Evolutionary conservation across 2,113 vertebrate genomes (phyloP).

Genomic region (Zosterops japonicus): DNA sequence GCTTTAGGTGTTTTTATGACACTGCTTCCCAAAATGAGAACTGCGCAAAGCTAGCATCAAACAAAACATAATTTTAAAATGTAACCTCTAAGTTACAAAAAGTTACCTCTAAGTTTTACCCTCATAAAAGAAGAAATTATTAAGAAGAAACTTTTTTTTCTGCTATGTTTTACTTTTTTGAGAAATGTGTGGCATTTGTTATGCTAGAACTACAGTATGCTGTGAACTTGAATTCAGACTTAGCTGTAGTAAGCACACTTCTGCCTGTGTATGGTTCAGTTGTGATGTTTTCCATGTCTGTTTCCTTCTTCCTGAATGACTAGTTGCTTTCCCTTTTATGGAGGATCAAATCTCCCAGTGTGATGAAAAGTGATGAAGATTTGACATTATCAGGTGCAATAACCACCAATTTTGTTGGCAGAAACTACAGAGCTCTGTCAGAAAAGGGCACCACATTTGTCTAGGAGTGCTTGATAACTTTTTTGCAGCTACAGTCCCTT

Average conservation of each 20-base stretch:
- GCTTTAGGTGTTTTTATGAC: background rate
- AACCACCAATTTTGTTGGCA: background rate
- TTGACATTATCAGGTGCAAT: background rate
- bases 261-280: background rate
- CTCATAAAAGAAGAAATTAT: background rate
- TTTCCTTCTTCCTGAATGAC: background rate
- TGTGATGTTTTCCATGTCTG: background rate
- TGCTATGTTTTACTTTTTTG: background rate
- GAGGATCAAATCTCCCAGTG: background rate
- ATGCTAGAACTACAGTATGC: background rate
- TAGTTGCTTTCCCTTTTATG: background rate
- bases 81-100: background rate
- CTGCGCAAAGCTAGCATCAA: background rate
- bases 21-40: background rate
- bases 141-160: background rate
- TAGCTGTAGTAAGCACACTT: background rate
- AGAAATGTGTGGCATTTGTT: background rate
- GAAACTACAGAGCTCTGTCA: background rate
- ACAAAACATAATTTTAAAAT: background rate
- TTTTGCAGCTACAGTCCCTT: background rate
- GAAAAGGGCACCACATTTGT: accelerated
- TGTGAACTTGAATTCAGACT: background rate
- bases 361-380: background rate
- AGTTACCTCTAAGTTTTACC: background rate
- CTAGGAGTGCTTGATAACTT: background rate